Conservation (phyloP, 1,140 invertebrate genomes). For the Ceratoteleas bidentatus region DNA sequence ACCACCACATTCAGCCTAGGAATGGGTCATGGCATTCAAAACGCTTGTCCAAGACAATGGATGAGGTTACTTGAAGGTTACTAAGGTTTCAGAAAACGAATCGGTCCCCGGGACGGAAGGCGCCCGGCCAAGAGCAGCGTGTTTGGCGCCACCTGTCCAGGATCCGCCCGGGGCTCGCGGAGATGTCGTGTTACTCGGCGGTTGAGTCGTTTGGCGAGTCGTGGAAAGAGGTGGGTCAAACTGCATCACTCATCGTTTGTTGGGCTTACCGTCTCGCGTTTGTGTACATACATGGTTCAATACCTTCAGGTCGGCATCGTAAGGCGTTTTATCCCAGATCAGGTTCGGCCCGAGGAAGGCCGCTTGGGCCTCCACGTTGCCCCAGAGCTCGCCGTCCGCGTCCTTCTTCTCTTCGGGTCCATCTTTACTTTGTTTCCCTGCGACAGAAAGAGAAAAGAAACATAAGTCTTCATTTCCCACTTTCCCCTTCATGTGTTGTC, state of each 20-base stretch:
- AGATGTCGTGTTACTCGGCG: conserved; percentile 9
- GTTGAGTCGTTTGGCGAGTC: conserved; percentile 20
- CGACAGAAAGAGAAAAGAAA: conserved; percentile 29
- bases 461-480: neutral
- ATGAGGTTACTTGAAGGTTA: neutral
- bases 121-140: neutral
- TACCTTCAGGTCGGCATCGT: conserved; percentile 97
- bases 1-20: neutral
- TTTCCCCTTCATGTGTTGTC: neutral
- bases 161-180: neutral
- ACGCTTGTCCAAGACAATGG: neutral
- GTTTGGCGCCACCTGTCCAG: neutral
- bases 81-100: neutral
- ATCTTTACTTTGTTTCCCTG: conserved; percentile 81
- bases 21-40: neutral
- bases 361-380: conserved; percentile 92
- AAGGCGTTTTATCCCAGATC: conserved; percentile 94
- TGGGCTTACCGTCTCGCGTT: conserved; percentile 79
- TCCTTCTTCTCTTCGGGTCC: conserved; percentile 89
- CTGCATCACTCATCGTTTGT: conserved; percentile 60
- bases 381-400: conserved; percentile 91
- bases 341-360: conserved; percentile 96
- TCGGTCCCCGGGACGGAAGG: neutral
- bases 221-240: conserved; percentile 42
- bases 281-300: conserved; percentile 83